A percentile compares a stretch with the other conserved stretches of the same genome.
phyloP scores from a whole-genome alignment of 2,797 vertebrate genomes.

The Bradypus variegatus region DNA sequence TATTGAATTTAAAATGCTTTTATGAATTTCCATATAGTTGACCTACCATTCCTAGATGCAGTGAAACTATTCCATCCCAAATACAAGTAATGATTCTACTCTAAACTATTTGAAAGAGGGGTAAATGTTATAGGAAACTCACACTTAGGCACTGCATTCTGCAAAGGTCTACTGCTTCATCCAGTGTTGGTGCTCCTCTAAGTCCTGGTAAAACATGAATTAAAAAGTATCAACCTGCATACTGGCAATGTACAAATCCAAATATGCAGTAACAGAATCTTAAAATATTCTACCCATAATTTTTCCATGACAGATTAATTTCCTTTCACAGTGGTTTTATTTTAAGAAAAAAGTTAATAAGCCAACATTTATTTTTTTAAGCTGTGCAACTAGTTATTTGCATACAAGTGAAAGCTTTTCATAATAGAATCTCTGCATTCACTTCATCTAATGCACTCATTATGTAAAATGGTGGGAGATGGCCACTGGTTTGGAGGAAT shows the following conservation, averaged over 20 bases:
- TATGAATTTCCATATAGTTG: no score
- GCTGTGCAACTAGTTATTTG: not conserved
- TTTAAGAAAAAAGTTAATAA: not conserved
- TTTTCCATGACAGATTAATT: no score
- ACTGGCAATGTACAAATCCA: not conserved
- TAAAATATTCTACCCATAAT: no score
- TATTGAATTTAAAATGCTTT: no score
- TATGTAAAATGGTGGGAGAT: no score
- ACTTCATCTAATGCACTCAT: no score
- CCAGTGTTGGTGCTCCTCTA: not conserved
- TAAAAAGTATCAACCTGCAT: not conserved
- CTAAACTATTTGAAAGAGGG: constrained; percentile 62
- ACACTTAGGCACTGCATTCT: constrained; percentile 66
- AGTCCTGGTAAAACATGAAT: not conserved
- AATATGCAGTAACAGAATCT: not conserved
- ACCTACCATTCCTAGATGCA: constrained; percentile 47
- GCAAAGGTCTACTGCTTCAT: constrained; percentile 54
- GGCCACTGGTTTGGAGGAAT: not conserved
- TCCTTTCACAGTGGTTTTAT: no score
- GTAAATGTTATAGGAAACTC: constrained; percentile 60
- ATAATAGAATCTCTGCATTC: no score
- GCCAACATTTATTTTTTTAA: not conserved
- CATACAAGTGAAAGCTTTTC: no score
- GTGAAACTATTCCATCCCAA: constrained; percentile 55
- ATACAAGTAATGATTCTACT: constrained; percentile 47